Conservation (phyloP, 2,113 vertebrate species). For the Mystacornis crossleyi region DNA sequence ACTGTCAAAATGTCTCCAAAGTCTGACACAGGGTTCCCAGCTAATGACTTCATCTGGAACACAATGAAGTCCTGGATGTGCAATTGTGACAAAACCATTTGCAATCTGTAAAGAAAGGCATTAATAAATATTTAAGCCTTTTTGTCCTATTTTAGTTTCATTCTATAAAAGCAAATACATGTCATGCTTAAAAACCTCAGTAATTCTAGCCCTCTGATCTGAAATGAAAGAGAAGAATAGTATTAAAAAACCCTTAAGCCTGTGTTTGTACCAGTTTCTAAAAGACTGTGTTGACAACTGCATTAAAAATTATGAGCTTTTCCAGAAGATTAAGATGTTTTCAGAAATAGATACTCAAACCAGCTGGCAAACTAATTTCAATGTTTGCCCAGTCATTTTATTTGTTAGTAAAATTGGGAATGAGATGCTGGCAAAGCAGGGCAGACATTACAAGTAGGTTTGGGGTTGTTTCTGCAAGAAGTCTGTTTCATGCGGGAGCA, state of each 20-base stretch:
- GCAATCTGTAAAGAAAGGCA: background rate
- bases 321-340: constrained; percentile 43
- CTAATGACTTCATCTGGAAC: background rate
- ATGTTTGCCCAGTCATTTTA: background rate
- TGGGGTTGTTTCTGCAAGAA: background rate
- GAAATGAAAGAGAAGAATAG: background rate
- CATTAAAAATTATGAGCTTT: constrained; percentile 24
- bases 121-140: background rate
- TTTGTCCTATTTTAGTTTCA: constrained; percentile 16
- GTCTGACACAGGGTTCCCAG: background rate
- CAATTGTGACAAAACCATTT: background rate
- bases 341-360: background rate
- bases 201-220: background rate
- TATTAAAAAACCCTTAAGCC: background rate
- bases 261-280: background rate
- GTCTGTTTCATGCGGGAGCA: background rate
- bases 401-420: background rate
- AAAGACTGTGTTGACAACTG: background rate
- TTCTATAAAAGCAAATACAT: background rate
- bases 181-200: background rate
- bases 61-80: background rate
- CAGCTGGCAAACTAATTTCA: constrained; percentile 14
- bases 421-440: background rate
- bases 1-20: background rate
- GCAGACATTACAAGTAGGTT: background rate